A percentile compares a stretch with the other conserved stretches of the same genome.
phyloP scores from a whole-genome alignment of 2,797 vertebrate species.

The Hemitrygon akajei region DNA sequence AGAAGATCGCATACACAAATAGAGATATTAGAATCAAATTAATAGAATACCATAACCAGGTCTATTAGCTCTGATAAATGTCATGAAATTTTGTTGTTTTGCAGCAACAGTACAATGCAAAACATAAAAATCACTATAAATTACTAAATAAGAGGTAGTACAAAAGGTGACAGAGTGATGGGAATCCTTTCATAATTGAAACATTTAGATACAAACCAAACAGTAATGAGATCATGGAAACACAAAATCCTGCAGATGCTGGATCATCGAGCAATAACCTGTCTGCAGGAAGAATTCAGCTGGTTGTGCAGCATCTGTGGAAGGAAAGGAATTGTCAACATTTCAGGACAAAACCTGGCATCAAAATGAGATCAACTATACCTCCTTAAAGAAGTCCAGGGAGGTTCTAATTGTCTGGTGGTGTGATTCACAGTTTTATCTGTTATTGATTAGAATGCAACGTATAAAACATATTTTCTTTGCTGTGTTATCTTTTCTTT shows the following conservation, averaged over 20 bases:
- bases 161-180: background rate
- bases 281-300: no score
- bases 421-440: background rate
- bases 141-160: no score
- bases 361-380: background rate
- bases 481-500: background rate
- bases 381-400: background rate
- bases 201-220: background rate
- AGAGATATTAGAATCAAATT: background rate
- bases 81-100: no score
- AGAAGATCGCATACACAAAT: background rate
- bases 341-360: no score
- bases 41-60: no score
- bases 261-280: no score
- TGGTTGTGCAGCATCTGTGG: no score
- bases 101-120: no score
- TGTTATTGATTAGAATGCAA: background rate
- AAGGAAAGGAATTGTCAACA: no score
- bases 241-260: no score
- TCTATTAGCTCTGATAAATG: no score
- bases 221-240: background rate
- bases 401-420: background rate
- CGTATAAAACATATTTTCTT: background rate
- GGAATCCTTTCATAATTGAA: background rate
- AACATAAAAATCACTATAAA: no score